phyloP scores from a whole-genome alignment of 2,888 invertebrate species.

The Pseudanteris insignis region DNA sequence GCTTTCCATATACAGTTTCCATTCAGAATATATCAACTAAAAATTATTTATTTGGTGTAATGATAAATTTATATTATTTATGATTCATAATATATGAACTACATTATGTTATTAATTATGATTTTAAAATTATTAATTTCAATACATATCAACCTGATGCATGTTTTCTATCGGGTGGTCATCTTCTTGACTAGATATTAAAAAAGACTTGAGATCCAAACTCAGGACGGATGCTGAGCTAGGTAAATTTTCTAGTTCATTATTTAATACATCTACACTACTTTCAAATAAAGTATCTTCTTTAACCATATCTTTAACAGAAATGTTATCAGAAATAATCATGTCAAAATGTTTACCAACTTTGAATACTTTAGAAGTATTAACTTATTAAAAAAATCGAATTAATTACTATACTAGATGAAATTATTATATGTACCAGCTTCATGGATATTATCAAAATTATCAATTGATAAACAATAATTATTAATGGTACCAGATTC shows the following conservation, averaged over 20 bases:
- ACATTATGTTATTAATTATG: no score
- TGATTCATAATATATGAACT: no score
- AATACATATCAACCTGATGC: slow-evolving; percentile 55
- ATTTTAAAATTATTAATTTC: no score
- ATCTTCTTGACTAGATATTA: slow-evolving; percentile 58
- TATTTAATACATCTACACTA: slow-evolving; percentile 60
- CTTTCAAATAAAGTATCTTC: slow-evolving; percentile 63
- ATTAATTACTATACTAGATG: no score
- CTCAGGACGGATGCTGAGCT: slow-evolving; percentile 65
- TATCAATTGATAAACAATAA: slow-evolving; percentile 49
- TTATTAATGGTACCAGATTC: slow-evolving; percentile 23
- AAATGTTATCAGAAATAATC: slow-evolving; percentile 53
- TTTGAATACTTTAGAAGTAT: no score
- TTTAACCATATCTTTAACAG: slow-evolving; percentile 48
- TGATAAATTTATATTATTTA: no score
- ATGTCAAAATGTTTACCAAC: no score
- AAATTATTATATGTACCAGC: slow-evolving; percentile 46
- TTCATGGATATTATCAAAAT: slow-evolving; percentile 51
- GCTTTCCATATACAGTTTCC: slow-evolving; percentile 68
- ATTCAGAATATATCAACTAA: slow-evolving; percentile 63
- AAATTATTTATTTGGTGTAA: no score
- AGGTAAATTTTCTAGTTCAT: slow-evolving; percentile 54
- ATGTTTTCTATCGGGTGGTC: slow-evolving; percentile 57
- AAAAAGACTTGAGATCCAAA: slow-evolving; percentile 64
- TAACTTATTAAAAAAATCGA: no score